A percentile compares a stretch with the other conserved stretches of the same genome.
These are phyloP conservation scores for Cynocephalus volans DNA, from an alignment of 2,113 vertebrate species.

Conservation along the genomic window DNA sequence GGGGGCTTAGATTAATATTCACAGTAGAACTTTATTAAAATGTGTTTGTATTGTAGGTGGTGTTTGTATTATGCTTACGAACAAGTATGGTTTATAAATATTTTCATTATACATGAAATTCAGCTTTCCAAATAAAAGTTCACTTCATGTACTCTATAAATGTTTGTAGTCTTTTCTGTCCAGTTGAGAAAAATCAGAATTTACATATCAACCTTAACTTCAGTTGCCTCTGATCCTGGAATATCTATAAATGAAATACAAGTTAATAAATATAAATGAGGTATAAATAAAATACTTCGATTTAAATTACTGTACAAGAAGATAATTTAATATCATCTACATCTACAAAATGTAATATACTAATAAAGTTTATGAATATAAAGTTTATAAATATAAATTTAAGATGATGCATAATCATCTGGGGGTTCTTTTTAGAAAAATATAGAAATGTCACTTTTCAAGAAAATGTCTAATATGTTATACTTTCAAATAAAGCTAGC, in stretches of 20 bases:
- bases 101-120: constrained; percentile 89
- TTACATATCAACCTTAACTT: background rate
- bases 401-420: background rate
- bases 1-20: constrained; percentile 79
- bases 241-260: background rate
- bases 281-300: background rate
- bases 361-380: background rate
- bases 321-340: background rate
- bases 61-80: constrained; percentile 88
- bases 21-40: constrained; percentile 84
- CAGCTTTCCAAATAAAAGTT: constrained; percentile 92
- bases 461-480: background rate
- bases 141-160: constrained; percentile 86
- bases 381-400: background rate
- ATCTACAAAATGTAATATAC: background rate
- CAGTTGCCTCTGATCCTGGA: background rate
- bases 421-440: background rate
- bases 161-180: constrained; percentile 58
- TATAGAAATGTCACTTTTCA: background rate
- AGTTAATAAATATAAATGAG: background rate
- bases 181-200: background rate
- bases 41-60: constrained; percentile 89
- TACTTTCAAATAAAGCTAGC: background rate
- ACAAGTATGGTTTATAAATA: constrained; percentile 87
- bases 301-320: background rate